phyloP scores from a whole-genome alignment of 2,888 invertebrate genomes.

The Andrena marginata region DNA sequence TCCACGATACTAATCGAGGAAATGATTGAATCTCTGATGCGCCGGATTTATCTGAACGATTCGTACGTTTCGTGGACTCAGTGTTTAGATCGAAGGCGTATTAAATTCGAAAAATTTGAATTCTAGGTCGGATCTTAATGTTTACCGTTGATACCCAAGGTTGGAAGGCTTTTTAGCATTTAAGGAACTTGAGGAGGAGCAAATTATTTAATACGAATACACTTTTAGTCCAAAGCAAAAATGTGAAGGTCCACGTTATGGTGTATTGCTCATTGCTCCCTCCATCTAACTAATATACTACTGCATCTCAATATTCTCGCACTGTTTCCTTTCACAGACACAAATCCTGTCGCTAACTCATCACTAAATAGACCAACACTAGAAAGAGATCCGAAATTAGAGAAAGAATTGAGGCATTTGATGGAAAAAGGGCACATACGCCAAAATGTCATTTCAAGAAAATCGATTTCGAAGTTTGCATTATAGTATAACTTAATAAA shows the following conservation, averaged over 20 bases:
- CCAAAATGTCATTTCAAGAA: too few species aligned
- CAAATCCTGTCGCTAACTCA: background rate
- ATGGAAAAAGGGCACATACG: too few species aligned
- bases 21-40: conserved; percentile 11
- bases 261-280: too few species aligned
- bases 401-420: too few species aligned
- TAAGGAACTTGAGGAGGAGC: background rate
- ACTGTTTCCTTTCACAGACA: background rate
- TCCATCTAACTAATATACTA: too few species aligned
- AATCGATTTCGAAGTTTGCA: too few species aligned
- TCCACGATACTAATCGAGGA: background rate
- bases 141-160: background rate
- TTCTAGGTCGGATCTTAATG: background rate
- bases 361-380: background rate
- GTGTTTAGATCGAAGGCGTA: background rate
- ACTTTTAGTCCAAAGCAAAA: too few species aligned
- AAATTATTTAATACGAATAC: too few species aligned
- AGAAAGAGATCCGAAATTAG: background rate
- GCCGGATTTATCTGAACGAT: background rate
- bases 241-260: too few species aligned
- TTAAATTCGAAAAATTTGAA: background rate
- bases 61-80: background rate
- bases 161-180: background rate
- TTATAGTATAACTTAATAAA: too few species aligned
- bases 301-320: too few species aligned